Conservation (phyloP, 1,140 invertebrate species). For the Papilio dardanus region DNA sequence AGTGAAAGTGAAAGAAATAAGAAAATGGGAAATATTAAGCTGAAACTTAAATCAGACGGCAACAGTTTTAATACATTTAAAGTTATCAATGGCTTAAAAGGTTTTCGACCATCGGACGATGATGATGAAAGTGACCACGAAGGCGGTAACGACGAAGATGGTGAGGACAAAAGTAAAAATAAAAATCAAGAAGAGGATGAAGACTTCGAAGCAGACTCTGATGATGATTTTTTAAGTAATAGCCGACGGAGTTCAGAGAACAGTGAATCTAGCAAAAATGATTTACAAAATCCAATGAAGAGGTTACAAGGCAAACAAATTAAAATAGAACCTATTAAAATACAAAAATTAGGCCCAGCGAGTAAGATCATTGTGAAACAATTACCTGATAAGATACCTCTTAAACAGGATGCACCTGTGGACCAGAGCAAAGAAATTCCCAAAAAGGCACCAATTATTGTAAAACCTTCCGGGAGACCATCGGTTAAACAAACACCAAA, state of each 20-base stretch:
- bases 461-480: conserved; percentile 53
- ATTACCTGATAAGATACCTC: conserved; percentile 44
- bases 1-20: conserved; percentile 59
- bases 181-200: conserved; percentile 62
- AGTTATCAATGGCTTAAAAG: conserved; percentile 74
- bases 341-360: conserved; percentile 44
- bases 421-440: conserved; percentile 6
- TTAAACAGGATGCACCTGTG: conserved; percentile 9
- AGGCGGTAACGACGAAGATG: conserved; percentile 50
- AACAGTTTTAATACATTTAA: conserved; percentile 68
- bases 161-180: conserved; percentile 55
- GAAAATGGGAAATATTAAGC: conserved; percentile 71
- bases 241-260: conserved; percentile 53
- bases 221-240: conserved; percentile 42
- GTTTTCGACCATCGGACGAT: conserved; percentile 73
- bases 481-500: conserved; percentile 75
- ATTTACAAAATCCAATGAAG: conserved; percentile 39
- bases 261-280: conserved; percentile 53
- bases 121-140: conserved; percentile 64
- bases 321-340: conserved; percentile 44
- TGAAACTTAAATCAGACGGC: conserved; percentile 73
- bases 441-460: conserved; percentile 42
- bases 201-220: conserved; percentile 37
- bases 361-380: conserved; percentile 10
- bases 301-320: conserved; percentile 53